Evolutionary conservation across 2,113 vertebrate genomes (phyloP).

Genomic region (Nasalis larvatus): DNA sequence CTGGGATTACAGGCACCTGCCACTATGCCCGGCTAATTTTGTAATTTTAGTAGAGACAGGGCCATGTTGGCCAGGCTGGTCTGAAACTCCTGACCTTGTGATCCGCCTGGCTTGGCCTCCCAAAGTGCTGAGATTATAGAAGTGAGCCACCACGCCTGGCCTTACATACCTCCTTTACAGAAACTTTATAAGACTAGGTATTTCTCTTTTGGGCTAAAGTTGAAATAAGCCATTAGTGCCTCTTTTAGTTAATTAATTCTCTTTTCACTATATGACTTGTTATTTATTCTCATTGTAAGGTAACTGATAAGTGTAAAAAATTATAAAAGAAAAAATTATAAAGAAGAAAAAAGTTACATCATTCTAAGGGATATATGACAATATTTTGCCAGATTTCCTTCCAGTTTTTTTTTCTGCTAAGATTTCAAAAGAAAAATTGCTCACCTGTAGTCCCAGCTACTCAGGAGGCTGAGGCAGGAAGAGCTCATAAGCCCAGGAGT

Average conservation of each 20-base stretch:
- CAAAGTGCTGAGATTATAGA: background rate
- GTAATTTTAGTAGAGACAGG: background rate
- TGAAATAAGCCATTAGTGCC: background rate
- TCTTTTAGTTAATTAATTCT: background rate
- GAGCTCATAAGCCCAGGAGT: background rate
- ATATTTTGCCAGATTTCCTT: background rate
- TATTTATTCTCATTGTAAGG: background rate
- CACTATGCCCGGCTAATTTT: background rate
- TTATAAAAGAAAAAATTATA: background rate
- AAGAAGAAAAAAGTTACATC: background rate
- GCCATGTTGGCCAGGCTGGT: background rate
- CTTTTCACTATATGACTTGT: background rate
- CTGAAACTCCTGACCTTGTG: background rate
- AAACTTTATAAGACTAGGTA: background rate
- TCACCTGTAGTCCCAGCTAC: background rate
- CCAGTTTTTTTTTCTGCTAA: background rate
- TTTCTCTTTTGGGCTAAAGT: background rate
- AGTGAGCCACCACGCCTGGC: background rate
- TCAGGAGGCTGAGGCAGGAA: background rate
- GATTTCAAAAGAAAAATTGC: no score
- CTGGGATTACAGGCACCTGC: background rate
- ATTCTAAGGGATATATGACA: background rate
- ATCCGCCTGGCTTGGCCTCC: background rate
- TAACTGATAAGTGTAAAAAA: background rate
- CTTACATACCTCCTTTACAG: background rate